Conservation (phyloP, 2,113 vertebrate species). For the Ptyas mucosa region DNA sequence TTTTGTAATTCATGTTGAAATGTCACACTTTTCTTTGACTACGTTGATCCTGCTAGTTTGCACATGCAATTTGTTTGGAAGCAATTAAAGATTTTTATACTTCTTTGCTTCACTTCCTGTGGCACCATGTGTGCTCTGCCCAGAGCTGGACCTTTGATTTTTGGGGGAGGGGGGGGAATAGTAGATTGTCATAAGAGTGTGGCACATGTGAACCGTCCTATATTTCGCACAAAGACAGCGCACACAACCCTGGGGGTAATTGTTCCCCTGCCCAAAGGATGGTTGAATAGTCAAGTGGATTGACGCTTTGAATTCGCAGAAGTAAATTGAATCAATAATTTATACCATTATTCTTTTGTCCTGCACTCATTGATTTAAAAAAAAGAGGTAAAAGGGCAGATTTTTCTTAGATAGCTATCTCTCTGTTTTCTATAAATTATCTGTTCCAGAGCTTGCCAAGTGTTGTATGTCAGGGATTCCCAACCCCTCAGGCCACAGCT, state of each 20-base stretch:
- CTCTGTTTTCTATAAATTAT: not conserved
- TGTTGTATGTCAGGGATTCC: not conserved
- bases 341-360: not conserved
- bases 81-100: not conserved
- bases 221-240: not conserved
- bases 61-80: not conserved
- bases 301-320: not conserved
- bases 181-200: not conserved
- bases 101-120: not conserved
- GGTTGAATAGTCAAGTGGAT: not conserved
- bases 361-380: not conserved
- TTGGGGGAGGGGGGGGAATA: no score
- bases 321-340: not conserved
- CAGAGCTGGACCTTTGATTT: not conserved
- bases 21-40: not conserved
- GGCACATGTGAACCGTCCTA: not conserved
- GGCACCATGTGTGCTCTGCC: not conserved
- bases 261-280: not conserved
- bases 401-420: not conserved
- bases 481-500: no score
- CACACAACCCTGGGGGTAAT: not conserved
- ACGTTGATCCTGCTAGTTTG: not conserved
- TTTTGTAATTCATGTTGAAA: not conserved
- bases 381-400: not conserved
- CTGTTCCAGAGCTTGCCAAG: not conserved